Conservation (phyloP, 2,797 vertebrate genomes). For the Lithobates pipiens region DNA sequence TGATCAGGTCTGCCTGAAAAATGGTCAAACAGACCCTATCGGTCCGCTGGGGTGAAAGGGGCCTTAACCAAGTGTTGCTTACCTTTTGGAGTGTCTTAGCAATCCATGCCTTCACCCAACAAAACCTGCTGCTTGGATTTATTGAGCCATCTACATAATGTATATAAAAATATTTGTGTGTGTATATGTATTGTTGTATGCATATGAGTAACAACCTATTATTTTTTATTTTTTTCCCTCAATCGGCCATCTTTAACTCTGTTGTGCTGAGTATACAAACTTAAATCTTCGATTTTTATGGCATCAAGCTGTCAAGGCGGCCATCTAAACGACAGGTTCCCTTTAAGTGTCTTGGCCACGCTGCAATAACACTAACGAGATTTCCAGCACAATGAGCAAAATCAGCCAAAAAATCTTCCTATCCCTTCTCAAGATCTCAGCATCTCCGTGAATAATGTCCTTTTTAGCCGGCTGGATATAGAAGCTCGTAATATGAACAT, state of each 20-base stretch:
- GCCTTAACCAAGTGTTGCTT: no score
- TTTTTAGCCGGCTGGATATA: constrained; percentile 14
- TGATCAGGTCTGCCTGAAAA: no score
- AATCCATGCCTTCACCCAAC: no score
- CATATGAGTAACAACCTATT: no score
- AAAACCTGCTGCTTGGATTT: no score
- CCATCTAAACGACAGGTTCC: neutral
- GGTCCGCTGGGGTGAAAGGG: no score
- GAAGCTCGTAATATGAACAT: constrained; percentile 20
- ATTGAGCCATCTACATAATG: no score
- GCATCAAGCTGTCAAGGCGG: neutral
- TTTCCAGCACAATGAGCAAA: constrained; percentile 35
- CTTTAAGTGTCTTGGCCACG: constrained; percentile 5
- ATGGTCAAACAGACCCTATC: no score
- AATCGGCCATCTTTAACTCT: neutral
- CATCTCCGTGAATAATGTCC: constrained; percentile 14
- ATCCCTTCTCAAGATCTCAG: neutral
- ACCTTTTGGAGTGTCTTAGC: no score
- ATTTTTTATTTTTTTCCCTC: no score
- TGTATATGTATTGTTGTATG: no score
- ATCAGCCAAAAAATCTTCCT: constrained; percentile 22
- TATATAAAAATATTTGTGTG: no score
- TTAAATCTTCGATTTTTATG: neutral
- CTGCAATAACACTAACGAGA: constrained; percentile 24
- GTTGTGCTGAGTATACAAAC: neutral